Evolutionary conservation across 2,113 vertebrate species (phyloP).

Genomic region (Carassius auratus): DNA sequence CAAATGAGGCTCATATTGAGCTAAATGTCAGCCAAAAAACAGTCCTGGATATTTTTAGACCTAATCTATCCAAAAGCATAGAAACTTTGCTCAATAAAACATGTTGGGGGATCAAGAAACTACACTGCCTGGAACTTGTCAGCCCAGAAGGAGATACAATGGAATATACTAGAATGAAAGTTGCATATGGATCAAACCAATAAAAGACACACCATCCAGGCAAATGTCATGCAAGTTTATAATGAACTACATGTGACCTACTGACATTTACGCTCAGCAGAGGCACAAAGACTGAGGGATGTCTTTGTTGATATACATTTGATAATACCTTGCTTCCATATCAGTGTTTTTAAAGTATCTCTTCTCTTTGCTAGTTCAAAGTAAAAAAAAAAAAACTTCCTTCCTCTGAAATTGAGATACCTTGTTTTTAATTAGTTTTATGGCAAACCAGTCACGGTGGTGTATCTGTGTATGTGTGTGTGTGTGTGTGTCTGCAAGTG

Average conservation of each 20-base stretch:
- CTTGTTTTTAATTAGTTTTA: conserved; percentile 45
- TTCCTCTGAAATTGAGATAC: conserved; percentile 37
- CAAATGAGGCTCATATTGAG: conserved; percentile 13
- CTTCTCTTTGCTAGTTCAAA: neutral
- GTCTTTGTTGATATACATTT: neutral
- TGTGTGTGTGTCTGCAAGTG: neutral
- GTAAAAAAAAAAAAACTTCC: conserved; percentile 20
- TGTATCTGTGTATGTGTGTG: neutral
- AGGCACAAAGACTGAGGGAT: neutral
- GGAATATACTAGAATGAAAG: neutral
- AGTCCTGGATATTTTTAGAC: conserved; percentile 2
- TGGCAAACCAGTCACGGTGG: conserved; percentile 29
- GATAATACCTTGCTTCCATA: conserved; percentile 8
- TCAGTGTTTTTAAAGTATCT: neutral
- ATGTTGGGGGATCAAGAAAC: conserved; percentile 1
- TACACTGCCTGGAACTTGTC: conserved; percentile 6
- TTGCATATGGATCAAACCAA: conserved; percentile 7
- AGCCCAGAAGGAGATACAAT: neutral
- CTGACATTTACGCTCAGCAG: conserved; percentile 19
- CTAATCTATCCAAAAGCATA: neutral
- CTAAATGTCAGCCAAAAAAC: conserved; percentile 38
- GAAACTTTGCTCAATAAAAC: conserved; percentile 19
- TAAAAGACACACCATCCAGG: neutral
- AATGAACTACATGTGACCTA: conserved; percentile 10
- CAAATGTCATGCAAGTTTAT: conserved; percentile 11